phyloP scores from a whole-genome alignment of 2,113 vertebrate species.

The Limanda limanda region DNA sequence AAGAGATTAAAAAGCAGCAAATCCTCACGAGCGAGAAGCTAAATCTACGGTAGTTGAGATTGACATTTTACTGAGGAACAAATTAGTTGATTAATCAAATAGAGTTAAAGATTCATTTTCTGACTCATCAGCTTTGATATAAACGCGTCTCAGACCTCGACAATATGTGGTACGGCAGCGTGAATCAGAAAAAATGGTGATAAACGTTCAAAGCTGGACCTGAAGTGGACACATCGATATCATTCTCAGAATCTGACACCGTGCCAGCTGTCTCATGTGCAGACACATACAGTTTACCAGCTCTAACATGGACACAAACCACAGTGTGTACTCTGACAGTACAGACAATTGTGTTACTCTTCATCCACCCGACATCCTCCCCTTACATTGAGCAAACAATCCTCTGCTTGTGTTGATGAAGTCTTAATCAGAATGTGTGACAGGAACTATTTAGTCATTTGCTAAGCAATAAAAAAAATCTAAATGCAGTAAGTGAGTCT shows the following conservation, averaged over 20 bases:
- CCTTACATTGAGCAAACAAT: slow-evolving; percentile 22
- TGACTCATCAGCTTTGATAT: no score
- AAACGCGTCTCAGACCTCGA: not conserved
- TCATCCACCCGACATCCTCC: slow-evolving; percentile 3
- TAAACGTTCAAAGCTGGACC: not conserved
- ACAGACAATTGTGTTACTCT: slow-evolving; percentile 27
- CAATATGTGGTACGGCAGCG: not conserved
- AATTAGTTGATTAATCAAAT: no score
- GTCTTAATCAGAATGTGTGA: slow-evolving; percentile 24
- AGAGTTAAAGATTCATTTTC: no score
- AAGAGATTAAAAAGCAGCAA: no score
- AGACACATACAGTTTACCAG: not conserved
- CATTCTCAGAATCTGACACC: not conserved
- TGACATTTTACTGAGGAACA: no score
- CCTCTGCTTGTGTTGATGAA: slow-evolving; percentile 32
- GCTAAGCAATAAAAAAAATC: not conserved
- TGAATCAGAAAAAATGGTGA: not conserved
- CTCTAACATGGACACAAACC: not conserved
- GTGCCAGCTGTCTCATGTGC: not conserved
- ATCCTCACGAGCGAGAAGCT: no score
- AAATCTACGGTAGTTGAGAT: no score
- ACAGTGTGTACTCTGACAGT: not conserved
- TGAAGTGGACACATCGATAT: not conserved
- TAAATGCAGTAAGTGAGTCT: not conserved
- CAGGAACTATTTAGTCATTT: slow-evolving; percentile 3